Base-by-base conservation (phyloP, 1,140 invertebrate species). In the Myzus persicae region DNA sequence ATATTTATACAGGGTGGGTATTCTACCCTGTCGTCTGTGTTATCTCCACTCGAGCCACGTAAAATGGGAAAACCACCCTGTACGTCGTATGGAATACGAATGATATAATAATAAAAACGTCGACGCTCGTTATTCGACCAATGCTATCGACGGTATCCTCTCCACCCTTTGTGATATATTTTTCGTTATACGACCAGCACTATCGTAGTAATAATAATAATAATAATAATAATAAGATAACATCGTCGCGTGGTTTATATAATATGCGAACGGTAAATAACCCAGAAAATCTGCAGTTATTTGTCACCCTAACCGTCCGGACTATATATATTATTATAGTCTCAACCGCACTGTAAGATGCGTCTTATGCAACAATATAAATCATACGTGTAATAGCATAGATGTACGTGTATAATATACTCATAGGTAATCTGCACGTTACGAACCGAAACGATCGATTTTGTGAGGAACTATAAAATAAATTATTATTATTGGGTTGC, bases 91-190 rank as follows among this genome's bases (percentile, higher is more conserved):
- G 11, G 31, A 59, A 59, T 59, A 76, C 59, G 31, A n/a, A 76
- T n/a, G n/a, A 76, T 76, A 76, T 76, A 76, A 76, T 76, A 76
- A 76, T 76, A 76, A 76, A 76, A 76, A n/a, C 20, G 59, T 76
- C 59, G 31, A 76, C 59, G 59, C 59, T 76, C 59, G 59, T 76
- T 76, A 76, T 76, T 18, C 59, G n/a, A n/a, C 59, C 59, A 76
- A 76, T n/a, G 31, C 59, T n/a, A 76, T 76, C n/a, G 59, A 36
- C 59, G 31, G 59, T 76, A n/a, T 76, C 31, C 59, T 59, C 54
- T n/a, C 59, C 14, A 18, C 31, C n/a, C 59, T 14, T n/a, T 6
- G 59, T n/a, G 31, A n/a, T 76, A n/a, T 76, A 76, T 76, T n/a
- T 76, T 76, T 76, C 31, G 59, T n/a, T 76, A 76, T n/a, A 76